Evolutionary conservation across 2,113 vertebrate genomes (phyloP), one percentile per base, ranked within the genome.

Genomic region (Neodontobutis hainanensis): DNA sequence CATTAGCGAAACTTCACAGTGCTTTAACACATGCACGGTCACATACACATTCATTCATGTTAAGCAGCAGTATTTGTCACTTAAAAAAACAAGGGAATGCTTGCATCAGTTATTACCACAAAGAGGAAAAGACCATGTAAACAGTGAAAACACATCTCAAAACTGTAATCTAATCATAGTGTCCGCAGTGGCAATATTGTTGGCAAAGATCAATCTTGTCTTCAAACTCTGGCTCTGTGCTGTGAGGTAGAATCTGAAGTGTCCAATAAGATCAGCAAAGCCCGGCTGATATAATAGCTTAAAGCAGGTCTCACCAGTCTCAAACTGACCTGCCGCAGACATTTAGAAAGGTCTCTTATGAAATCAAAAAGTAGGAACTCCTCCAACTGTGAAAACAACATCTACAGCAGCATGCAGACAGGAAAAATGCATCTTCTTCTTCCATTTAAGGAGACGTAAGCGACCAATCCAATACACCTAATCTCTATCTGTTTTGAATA

Each of bases 311-410:
- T 82, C 62, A 73, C 64, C 65, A 55, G 85, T 83, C 81, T 83
- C 71, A 75, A 82, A 61, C 68, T 60, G 75, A 74, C 73, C 81
- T 56, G 78, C 69, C 68, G 51, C 72, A 78, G 71, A 78, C 78
- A 78, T 86, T 84, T 80, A 85, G 73, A 90, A 90, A 86, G 81
- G 68, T 85, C 74, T 85, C 75, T 86, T 78, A 87, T 85, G 73
- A 90, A 88, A 85, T 70, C 53, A 75, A 65, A 78, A 69, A 55
- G 40, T 63, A 60, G 19, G 53, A 80, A 78, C 77, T 75, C 68
- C 69, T 56, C 51, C 50, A 38, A 73, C 48, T 35, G 10, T n/a
- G 42, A 55, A 38, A 27, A 43, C 45, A 27, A 40, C 47, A 58
- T 35, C 44, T 45, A 47, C 45, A 14, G 8, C 19, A 43, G 45